Evolutionary conservation across 2,888 invertebrate species (phyloP), one percentile per base, ranked within the genome.

Genomic region (Desoria tigrina): DNA sequence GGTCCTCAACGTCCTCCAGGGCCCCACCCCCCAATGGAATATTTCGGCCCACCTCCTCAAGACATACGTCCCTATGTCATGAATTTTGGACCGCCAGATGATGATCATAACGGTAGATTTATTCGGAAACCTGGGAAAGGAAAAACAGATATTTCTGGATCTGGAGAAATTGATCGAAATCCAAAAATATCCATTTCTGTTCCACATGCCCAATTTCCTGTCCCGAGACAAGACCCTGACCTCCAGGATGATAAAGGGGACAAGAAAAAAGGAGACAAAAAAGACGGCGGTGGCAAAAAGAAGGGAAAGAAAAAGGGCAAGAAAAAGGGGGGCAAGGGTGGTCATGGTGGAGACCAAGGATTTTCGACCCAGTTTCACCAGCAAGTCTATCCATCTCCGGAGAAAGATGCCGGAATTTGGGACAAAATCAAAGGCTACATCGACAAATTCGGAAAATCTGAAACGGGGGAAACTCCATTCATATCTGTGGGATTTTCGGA

Each of bases 281-380:
- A 63, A 68, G 58, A 53, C 59, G 21, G 59, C 51, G 63, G 63
- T 28, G 59, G 65, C 42, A 50, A 62, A 24, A 61, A 63, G 45
- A 32, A 68, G 21, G 50, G 59, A 9, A 64, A 65, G 49, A 54
- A 60, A 24, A 65, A 65, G 37, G 53, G 42, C 23, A 58, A 49
- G 37, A 63, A 63, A 45, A 50, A 64, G 53, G 24, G 57, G 7
- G 23, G 37, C 18, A 21, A 21, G 14, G 53, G 54, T 27, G 61
- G 42, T 4, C 32, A 61, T 9, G 55, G 27, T 9, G 63, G 49
- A 45, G 42, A 42, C 2, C 23, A 21, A 3, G 51, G 51, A 14
- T 51, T 18, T 24, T 51, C 51, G 6, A 32, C 14, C 27, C 57
- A 57, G 18, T 57, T 39, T n/a, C 57, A 57, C 42, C 57, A 57